Conservation (phyloP, 2,113 vertebrate species). For the Malaclemys terrapin region DNA sequence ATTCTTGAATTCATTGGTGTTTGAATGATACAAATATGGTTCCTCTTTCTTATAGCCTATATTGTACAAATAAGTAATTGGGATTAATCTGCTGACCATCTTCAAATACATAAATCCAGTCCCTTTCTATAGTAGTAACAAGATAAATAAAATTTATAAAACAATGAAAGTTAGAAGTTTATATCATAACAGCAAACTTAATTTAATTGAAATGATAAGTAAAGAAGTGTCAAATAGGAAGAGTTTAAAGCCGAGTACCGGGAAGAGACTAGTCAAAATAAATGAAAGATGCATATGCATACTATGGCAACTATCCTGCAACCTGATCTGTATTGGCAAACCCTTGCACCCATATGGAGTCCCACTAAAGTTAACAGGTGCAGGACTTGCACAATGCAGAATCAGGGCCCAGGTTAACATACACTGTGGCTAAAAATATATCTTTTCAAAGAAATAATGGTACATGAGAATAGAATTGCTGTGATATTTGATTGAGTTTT, state of each 20-base stretch:
- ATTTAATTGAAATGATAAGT: not conserved
- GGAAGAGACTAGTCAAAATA: not conserved
- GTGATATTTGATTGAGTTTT: not conserved
- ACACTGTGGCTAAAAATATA: not conserved
- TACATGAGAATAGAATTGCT: not conserved
- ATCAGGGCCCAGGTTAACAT: not conserved
- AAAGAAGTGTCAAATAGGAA: not conserved
- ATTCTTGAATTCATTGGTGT: fast-evolving
- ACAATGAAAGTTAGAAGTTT: not conserved
- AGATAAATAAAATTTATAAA: not conserved
- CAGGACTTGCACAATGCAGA: not conserved
- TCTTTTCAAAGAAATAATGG: not conserved
- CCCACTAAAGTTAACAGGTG: not conserved
- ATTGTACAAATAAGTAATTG: not conserved
- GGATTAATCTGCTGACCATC: not conserved
- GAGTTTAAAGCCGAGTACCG: not conserved
- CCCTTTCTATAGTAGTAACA: not conserved
- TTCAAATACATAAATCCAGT: not conserved
- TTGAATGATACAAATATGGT: not conserved
- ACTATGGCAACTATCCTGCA: not conserved
- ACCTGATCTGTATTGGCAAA: not conserved
- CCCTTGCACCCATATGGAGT: not conserved
- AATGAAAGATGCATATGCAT: not conserved
- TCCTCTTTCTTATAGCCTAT: not conserved
- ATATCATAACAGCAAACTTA: not conserved